phyloP scores from a whole-genome alignment of 2,888 invertebrate species.

The Nyleta sp. region DNA sequence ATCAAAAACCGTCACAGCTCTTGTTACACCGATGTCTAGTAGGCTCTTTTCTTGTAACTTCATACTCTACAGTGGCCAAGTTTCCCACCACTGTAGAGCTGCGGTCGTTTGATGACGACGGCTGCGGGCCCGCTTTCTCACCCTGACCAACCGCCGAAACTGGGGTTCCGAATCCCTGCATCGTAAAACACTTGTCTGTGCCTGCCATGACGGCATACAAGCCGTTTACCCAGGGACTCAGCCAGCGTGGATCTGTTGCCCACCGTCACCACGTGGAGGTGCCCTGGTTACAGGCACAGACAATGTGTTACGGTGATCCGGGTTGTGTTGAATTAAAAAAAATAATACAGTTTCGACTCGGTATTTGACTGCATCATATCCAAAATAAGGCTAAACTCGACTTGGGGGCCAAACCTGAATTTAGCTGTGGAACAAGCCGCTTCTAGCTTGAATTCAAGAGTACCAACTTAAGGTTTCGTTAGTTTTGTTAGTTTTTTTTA shows the following conservation, averaged over 20 bases:
- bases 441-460: too few relatives aligned
- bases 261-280: background rate
- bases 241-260: background rate
- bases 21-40: slow-evolving; percentile 5
- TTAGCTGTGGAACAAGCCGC: too few relatives aligned
- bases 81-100: background rate
- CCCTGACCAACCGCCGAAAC: slow-evolving; percentile 8
- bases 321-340: too few relatives aligned
- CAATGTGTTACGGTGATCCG: background rate
- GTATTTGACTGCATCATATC: slow-evolving; percentile 10
- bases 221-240: background rate
- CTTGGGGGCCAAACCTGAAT: too few relatives aligned
- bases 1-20: slow-evolving; percentile 28
- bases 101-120: background rate
- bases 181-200: background rate
- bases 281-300: background rate
- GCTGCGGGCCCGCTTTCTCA: slow-evolving; percentile 15
- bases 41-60: background rate
- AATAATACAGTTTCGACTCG: background rate
- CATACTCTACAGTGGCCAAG: background rate
- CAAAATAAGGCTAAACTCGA: too few relatives aligned
- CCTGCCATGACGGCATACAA: background rate
- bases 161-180: slow-evolving; percentile 5
- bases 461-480: too few relatives aligned
- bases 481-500: too few relatives aligned